Evolutionary conservation across 2,888 invertebrate genomes (phyloP), one percentile per base, ranked within the genome.

Genomic region (Exocentrus adspersus): DNA sequence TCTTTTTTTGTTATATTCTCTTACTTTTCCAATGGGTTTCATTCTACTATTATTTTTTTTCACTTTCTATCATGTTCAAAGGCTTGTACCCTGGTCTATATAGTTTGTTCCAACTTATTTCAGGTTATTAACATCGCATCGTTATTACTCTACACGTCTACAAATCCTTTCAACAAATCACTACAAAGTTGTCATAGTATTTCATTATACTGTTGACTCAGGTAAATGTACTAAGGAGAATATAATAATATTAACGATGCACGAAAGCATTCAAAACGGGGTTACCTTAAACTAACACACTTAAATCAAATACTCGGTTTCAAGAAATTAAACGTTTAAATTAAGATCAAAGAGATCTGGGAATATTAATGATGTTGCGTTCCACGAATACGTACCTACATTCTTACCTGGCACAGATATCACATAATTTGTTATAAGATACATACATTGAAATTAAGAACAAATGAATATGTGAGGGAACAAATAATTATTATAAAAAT

Each of bases 311-410:
- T 50, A 50, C 14, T 30, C 30, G 30, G 30, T 50, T 32, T 30
- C 30, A 30, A 30, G 16, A 50, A 28, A 50, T 50, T 50, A 28
- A 50, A 50, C 16, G 30, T 50, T 50, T 50, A 50, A 50, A 30
- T 50, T 30, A 50, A 50, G 50, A 50, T 50, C 50, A 50, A 50
- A 50, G 50, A 30, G 17, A 16, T 16, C 16, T 16, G 6, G 30
- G 12, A 30, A 17, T 16, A 50, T 50, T 50, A 50, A 30, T 17
- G 50, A 16, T 17, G 2, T 5, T 14, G 30, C 30, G 9, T 1
- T 16, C 30, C 50, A 50, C 50, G 50, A 30, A 50, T 50, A 50
- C 28, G 7, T 24, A 24, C 24, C 24, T 24, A 24, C 7, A n/a
- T 30, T 50, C n/a, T 30, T 50, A 50, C 50, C 50, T 50, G 30